These are phyloP conservation scores for Leptopilina drosophilae DNA, from an alignment of 2,888 invertebrate species.

Conservation along the genomic window DNA sequence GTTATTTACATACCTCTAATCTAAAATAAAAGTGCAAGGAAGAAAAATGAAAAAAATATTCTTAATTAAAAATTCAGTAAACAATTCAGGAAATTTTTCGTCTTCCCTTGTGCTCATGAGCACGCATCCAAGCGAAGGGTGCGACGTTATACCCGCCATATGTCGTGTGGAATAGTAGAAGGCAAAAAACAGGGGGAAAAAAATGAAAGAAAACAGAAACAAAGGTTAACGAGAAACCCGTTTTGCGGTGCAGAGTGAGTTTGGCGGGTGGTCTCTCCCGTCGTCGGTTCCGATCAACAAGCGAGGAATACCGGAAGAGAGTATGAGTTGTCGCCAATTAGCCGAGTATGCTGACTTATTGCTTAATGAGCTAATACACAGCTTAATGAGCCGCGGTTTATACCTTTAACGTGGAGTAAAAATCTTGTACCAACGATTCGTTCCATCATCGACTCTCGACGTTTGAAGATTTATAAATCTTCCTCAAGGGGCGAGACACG, in stretches of 20 bases:
- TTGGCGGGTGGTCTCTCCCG: conserved; percentile 50
- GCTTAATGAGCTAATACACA: conserved; percentile 72
- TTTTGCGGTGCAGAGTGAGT: conserved; percentile 49
- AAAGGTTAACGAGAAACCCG: conserved; percentile 52
- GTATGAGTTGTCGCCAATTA: conserved; percentile 69
- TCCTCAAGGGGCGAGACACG: conserved; percentile 15
- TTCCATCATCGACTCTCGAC: conserved; percentile 42
- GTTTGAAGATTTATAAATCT: conserved; percentile 37
- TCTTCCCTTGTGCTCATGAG: neutral
- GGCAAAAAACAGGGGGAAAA: conserved; percentile 45
- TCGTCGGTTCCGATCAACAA: conserved; percentile 54
- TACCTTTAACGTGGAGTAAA: conserved; percentile 58
- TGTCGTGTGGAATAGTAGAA: conserved; percentile 46
- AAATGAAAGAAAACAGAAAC: conserved; percentile 47
- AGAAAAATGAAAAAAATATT: neutral
- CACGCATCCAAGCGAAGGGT: conserved; percentile 8
- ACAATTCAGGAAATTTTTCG: neutral
- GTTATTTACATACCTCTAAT: neutral
- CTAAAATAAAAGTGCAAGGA: neutral
- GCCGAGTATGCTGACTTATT: conserved; percentile 70
- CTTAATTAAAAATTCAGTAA: neutral
- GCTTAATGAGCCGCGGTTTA: conserved; percentile 70
- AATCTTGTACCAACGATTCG: conserved; percentile 46
- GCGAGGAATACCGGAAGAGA: conserved; percentile 65
- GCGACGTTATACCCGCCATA: conserved; percentile 45